These are phyloP conservation scores for Pyxicephalus adspersus DNA, from an alignment of 2,113 vertebrate species.

Conservation along the genomic window DNA sequence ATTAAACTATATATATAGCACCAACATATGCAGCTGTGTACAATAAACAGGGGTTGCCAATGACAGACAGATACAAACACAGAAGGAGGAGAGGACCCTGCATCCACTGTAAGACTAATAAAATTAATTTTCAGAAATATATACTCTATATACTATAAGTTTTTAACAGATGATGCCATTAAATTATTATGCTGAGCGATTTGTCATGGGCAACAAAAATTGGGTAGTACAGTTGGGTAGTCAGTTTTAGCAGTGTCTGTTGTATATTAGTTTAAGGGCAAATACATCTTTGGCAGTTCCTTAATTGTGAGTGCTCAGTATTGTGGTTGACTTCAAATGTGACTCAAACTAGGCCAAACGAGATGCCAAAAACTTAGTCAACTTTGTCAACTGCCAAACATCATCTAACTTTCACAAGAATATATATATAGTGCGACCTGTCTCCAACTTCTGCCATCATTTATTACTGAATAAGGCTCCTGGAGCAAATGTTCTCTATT, in stretches of 20 bases:
- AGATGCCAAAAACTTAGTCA: not conserved
- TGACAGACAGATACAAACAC: too few relatives aligned
- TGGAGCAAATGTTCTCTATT: not conserved
- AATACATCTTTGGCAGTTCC: not conserved
- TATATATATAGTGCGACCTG: not conserved
- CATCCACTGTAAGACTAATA: too few relatives aligned
- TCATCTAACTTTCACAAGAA: constrained; percentile 1
- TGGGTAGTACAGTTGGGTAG: too few relatives aligned
- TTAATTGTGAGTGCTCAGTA: not conserved
- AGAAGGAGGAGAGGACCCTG: too few relatives aligned
- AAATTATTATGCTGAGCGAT: too few relatives aligned
- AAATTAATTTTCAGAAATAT: too few relatives aligned
- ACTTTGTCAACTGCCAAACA: constrained; percentile 7
- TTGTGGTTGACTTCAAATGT: not conserved
- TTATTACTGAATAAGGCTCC: not conserved
- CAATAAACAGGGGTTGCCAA: too few relatives aligned
- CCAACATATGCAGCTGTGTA: too few relatives aligned
- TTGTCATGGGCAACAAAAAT: too few relatives aligned
- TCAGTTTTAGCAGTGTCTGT: not conserved
- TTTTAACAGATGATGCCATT: too few relatives aligned
- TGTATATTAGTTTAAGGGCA: not conserved
- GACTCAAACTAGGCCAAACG: not conserved
- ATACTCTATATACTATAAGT: too few relatives aligned
- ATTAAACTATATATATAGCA: too few relatives aligned
- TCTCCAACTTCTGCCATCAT: not conserved